A percentile compares a stretch with the other conserved stretches of the same genome.
phyloP scores from a whole-genome alignment of 1,140 invertebrate genomes.

The Holcopasites calliopsidis region DNA sequence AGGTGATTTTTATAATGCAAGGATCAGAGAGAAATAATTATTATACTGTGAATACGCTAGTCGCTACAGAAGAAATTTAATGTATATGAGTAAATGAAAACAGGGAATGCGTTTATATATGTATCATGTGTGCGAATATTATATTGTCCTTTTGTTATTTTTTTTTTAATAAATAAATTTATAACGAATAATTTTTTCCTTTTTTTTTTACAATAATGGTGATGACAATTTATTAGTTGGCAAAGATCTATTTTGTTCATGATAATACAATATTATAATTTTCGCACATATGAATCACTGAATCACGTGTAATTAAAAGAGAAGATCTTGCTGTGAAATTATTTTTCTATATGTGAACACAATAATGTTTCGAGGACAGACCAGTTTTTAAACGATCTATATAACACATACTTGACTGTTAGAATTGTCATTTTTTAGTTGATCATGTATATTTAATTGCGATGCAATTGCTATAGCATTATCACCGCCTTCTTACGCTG shows the following conservation, averaged over 20 bases:
- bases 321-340: slow-evolving; percentile 29
- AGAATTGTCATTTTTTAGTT: slow-evolving; percentile 25
- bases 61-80: slow-evolving; percentile 12
- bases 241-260: background rate
- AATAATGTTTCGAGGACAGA: background rate
- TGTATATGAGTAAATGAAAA: background rate
- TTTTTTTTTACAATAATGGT: background rate
- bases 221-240: background rate
- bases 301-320: slow-evolving; percentile 3
- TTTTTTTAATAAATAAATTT: no score
- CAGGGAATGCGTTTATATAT: slow-evolving; percentile 2
- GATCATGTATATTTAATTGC: slow-evolving; percentile 18
- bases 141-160: background rate
- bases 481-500: background rate
- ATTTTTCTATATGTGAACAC: slow-evolving; percentile 39
- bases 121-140: slow-evolving; percentile 28
- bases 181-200: no score
- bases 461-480: slow-evolving; percentile 22
- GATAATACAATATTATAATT: slow-evolving; percentile 4
- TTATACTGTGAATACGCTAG: slow-evolving; percentile 4
- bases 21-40: background rate
- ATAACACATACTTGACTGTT: background rate
- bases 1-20: slow-evolving; percentile 12
- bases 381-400: slow-evolving; percentile 26
- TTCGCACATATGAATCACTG: slow-evolving; percentile 9